Percentiles rank a stretch among this genome's conserved stretches.
These are phyloP conservation scores for Sebastes elongatus DNA, from an alignment of 2,797 vertebrate species.

Conservation along the genomic window DNA sequence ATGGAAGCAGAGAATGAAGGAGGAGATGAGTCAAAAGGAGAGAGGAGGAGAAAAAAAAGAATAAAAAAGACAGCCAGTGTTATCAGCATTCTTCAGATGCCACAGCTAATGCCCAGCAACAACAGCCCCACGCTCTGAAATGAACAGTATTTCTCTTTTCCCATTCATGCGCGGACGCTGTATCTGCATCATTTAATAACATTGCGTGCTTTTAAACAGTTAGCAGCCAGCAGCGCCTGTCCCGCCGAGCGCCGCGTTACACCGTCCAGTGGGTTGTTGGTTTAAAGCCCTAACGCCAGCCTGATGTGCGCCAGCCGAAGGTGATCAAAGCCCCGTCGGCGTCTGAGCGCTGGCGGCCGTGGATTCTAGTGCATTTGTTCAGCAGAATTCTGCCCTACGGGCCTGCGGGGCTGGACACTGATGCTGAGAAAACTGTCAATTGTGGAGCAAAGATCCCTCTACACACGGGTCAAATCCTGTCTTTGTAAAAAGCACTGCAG, in stretches of 20 bases:
- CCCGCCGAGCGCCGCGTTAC: conserved; percentile 81
- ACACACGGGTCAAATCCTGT: conserved; percentile 81
- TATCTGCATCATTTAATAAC: conserved; percentile 95
- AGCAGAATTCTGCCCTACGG: conserved; percentile 86
- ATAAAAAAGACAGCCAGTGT: conserved; percentile 60
- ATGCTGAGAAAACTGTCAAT: conserved; percentile 92
- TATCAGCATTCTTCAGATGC: conserved; percentile 91
- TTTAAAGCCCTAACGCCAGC: conserved; percentile 97
- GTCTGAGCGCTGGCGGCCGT: conserved; percentile 85
- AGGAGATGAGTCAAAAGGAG: conserved; percentile 56
- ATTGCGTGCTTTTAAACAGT: conserved; percentile 94
- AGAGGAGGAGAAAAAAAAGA: conserved; percentile 25
- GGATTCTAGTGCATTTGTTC: conserved; percentile 90
- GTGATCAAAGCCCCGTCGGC: conserved; percentile 94
- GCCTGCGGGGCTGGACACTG: conserved; percentile 85
- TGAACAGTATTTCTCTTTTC: conserved; percentile 98
- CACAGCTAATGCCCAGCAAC: conserved; percentile 89
- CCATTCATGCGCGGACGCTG: conserved; percentile 88
- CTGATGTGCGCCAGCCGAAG: conserved; percentile 93
- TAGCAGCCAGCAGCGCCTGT: conserved; percentile 75
- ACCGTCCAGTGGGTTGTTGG: conserved; percentile 88
- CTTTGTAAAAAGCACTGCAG: conserved; percentile 72
- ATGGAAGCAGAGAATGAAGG: conserved; percentile 35
- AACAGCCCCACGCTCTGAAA: conserved; percentile 91
- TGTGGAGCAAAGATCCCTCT: conserved; percentile 80